A percentile compares a stretch with the other conserved stretches of the same genome.
Evolutionary conservation across 23 tunicate species (phyloP).

Genomic region (Trididemnum miniatum): DNA sequence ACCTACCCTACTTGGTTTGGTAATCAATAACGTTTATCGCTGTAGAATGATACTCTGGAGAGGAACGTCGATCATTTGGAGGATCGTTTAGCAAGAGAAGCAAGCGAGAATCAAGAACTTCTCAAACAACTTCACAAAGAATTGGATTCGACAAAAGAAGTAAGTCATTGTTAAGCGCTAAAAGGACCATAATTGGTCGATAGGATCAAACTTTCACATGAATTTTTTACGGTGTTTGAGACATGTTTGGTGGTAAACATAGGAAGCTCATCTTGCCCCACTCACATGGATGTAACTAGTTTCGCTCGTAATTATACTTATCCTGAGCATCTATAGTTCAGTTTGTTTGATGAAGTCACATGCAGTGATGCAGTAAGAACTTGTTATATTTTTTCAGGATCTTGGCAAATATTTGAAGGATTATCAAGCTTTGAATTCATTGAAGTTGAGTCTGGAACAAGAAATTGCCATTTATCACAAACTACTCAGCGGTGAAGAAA

Average conservation of each 20-base stretch:
- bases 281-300: neutral
- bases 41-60: constrained; percentile 67
- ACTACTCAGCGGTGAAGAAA: constrained; percentile 72
- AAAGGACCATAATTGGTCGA: too few relatives aligned
- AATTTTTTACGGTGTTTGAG: too few relatives aligned
- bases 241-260: too few relatives aligned
- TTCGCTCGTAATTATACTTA: too few relatives aligned
- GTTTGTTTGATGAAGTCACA: too few relatives aligned
- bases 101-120: constrained; percentile 41
- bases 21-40: too few relatives aligned
- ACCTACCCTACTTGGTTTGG: too few relatives aligned
- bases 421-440: constrained; percentile 61
- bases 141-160: constrained; percentile 70
- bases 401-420: constrained; percentile 79
- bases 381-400: constrained; percentile 48
- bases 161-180: too few relatives aligned
- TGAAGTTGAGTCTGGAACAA: constrained; percentile 82
- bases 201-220: too few relatives aligned
- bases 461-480: constrained; percentile 86
- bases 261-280: too few relatives aligned
- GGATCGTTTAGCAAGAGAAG: constrained; percentile 55
- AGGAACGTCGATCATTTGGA: constrained; percentile 53
- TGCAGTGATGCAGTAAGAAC: too few relatives aligned
- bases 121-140: constrained; percentile 46
- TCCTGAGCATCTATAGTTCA: too few relatives aligned